Conservation (phyloP, 2,113 vertebrate genomes). For the Desmodus rotundus region DNA sequence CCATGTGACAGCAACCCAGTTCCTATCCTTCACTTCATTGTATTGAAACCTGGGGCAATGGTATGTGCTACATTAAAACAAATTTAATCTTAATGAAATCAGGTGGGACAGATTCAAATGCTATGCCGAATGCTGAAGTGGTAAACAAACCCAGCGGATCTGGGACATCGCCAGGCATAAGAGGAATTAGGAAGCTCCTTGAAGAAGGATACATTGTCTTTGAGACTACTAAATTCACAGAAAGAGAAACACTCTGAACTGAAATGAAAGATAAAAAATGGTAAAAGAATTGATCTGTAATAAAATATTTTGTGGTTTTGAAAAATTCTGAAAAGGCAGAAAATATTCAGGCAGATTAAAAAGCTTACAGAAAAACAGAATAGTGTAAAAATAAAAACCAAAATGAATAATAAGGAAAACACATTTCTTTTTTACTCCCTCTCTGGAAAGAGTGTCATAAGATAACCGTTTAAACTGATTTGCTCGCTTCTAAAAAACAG, state of each 20-base stretch:
- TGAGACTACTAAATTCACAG: slow-evolving; percentile 16
- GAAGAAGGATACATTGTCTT: slow-evolving; percentile 15
- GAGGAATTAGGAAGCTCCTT: slow-evolving; percentile 22
- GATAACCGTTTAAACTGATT: not conserved
- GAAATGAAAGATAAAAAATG: slow-evolving; percentile 22
- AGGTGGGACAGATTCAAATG: not conserved
- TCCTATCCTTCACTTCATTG: not conserved
- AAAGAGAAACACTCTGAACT: not conserved
- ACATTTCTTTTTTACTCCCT: not conserved
- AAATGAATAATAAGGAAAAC: not conserved
- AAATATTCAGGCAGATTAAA: not conserved
- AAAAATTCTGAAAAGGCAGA: not conserved
- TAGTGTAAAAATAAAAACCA: not conserved
- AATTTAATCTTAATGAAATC: slow-evolving; percentile 55
- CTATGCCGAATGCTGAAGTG: not conserved
- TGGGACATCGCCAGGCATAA: not conserved
- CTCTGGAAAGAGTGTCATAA: not conserved
- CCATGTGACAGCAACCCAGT: not conserved
- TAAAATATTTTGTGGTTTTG: not conserved
- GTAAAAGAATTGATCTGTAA: not conserved
- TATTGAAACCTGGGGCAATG: not conserved
- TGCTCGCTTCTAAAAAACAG: not conserved
- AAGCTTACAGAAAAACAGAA: not conserved
- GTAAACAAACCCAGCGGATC: not conserved
- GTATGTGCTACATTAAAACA: slow-evolving; percentile 7